A percentile compares a stretch with the other conserved stretches of the same genome.
Evolutionary conservation across 2,888 invertebrate genomes (phyloP).

Genomic region (Hirtodrosophila histrioides): DNA sequence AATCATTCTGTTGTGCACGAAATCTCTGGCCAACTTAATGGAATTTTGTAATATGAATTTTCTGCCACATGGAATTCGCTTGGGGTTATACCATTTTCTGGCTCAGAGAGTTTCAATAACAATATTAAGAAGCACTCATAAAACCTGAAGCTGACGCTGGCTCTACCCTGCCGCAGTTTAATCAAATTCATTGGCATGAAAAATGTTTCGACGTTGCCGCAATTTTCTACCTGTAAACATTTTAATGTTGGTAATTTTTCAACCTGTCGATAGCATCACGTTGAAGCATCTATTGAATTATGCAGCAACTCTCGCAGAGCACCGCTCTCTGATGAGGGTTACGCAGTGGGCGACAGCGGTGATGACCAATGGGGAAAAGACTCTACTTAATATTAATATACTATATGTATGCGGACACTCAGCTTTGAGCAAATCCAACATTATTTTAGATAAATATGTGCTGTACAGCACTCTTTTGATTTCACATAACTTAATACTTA

Average conservation of each 20-base stretch:
- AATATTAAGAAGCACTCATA: slow-evolving; percentile 29
- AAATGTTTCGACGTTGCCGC: slow-evolving; percentile 49
- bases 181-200: slow-evolving; percentile 71
- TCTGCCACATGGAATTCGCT: slow-evolving; percentile 20
- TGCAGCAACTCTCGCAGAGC: slow-evolving; percentile 42
- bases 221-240: slow-evolving; percentile 54
- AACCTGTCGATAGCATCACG: slow-evolving; percentile 71
- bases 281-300: slow-evolving; percentile 64
- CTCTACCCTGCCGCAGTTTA: slow-evolving; percentile 23
- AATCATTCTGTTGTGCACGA: slow-evolving; percentile 1
- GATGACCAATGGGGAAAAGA: slow-evolving; percentile 9
- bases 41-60: slow-evolving; percentile 11
- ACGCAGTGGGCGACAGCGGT: neutral
- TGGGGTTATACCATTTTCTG: slow-evolving; percentile 56
- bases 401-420: slow-evolving; percentile 8
- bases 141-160: neutral
- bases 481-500: too few species aligned
- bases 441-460: too few species aligned
- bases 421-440: neutral
- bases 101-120: slow-evolving; percentile 49
- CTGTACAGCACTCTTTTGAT: too few species aligned
- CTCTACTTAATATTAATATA: slow-evolving; percentile 21
- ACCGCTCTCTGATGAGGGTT: slow-evolving; percentile 30
- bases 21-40: slow-evolving; percentile 27
- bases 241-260: slow-evolving; percentile 60